Conservation (phyloP, 1,140 invertebrate genomes). For the Cyclina sinensis region DNA sequence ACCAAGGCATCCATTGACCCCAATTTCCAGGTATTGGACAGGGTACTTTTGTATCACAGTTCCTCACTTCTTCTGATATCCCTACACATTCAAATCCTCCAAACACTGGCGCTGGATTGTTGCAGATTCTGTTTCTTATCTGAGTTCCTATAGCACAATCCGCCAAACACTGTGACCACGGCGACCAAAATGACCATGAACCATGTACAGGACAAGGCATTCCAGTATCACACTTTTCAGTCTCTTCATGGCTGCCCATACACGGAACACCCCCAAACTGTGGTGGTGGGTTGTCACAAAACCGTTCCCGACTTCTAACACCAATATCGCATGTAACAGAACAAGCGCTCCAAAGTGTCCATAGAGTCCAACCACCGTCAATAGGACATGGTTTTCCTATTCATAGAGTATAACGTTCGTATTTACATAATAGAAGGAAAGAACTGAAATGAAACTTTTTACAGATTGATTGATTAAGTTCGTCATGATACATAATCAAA, state of each 20-base stretch:
- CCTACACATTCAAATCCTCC: constrained; percentile 77
- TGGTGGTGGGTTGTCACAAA: constrained; percentile 71
- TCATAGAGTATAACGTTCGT: constrained; percentile 43
- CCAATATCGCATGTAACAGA: constrained; percentile 89
- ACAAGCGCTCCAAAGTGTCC: constrained; percentile 90
- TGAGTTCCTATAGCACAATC: constrained; percentile 82
- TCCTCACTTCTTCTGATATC: constrained; percentile 50
- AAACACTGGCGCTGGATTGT: constrained; percentile 77
- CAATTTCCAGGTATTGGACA: constrained; percentile 85
- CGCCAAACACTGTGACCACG: constrained; percentile 82
- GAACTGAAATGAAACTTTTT: neutral
- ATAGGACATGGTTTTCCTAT: constrained; percentile 55
- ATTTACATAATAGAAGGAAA: neutral
- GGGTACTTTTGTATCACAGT: constrained; percentile 67
- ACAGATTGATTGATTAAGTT: no score
- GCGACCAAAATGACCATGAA: constrained; percentile 85
- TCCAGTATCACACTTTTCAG: constrained; percentile 48
- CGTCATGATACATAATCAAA: no score
- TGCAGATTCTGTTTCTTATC: constrained; percentile 75
- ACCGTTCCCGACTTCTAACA: constrained; percentile 77
- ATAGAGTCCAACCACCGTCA: constrained; percentile 89
- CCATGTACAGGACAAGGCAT: constrained; percentile 72
- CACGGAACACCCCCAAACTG: constrained; percentile 67
- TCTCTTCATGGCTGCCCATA: constrained; percentile 54
- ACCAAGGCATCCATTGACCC: constrained; percentile 73